These are phyloP conservation scores for Trypoxylon attenuatum DNA, from an alignment of 2,888 invertebrate species.

Conservation along the genomic window DNA sequence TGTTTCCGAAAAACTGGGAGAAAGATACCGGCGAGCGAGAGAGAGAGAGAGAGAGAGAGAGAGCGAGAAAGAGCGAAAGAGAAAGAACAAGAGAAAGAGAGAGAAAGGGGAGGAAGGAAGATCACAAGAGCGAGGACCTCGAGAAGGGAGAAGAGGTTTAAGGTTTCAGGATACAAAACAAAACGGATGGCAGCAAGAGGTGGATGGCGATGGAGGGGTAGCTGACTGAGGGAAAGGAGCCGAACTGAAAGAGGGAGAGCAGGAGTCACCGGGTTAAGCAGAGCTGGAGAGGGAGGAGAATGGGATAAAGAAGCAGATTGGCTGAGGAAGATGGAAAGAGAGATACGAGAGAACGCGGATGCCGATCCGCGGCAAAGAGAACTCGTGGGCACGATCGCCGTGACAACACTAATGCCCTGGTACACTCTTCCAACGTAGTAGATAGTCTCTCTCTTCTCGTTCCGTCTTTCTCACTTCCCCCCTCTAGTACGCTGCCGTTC, in stretches of 20 bases:
- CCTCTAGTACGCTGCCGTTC: constrained; percentile 29
- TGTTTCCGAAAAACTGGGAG: not conserved
- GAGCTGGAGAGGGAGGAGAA: constrained; percentile 1
- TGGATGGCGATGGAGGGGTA: too few relatives aligned
- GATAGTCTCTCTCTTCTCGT: constrained; percentile 12
- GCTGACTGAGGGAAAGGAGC: not conserved
- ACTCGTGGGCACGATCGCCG: constrained; percentile 69
- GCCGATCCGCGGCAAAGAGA: constrained; percentile 54
- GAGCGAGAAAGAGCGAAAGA: not conserved
- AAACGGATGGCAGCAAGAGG: not conserved
- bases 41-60: not conserved
- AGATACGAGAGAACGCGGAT: constrained; percentile 48
- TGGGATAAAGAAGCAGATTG: constrained; percentile 4
- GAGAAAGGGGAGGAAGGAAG: constrained; percentile 1
- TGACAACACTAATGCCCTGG: constrained; percentile 67
- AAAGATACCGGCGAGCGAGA: not conserved
- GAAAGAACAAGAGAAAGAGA: not conserved
- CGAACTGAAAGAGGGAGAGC: constrained; percentile 4
- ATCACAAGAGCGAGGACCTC: not conserved
- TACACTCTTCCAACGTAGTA: constrained; percentile 53
- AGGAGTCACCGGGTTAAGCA: too few relatives aligned
- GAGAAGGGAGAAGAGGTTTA: not conserved
- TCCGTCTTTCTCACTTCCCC: constrained; percentile 26
- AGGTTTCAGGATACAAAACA: not conserved
- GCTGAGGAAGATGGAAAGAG: constrained; percentile 3